Evolutionary conservation across 2,888 invertebrate species (phyloP).

Genomic region (Notodonta ziczac): DNA sequence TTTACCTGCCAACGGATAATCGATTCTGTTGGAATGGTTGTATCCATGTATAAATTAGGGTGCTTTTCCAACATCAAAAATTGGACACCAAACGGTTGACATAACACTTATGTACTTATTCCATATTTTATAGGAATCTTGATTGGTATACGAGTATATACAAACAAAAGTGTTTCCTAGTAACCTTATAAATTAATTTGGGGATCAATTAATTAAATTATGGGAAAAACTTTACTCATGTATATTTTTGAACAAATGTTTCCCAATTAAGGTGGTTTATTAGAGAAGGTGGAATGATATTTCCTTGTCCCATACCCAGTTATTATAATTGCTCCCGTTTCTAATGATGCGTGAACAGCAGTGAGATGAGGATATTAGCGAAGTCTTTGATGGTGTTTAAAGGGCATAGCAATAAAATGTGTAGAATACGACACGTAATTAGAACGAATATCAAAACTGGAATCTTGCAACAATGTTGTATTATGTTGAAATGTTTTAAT

Average conservation of each 20-base stretch:
- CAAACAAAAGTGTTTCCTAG: too few relatives aligned
- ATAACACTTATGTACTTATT: too few relatives aligned
- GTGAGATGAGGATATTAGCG: not conserved
- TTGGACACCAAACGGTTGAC: too few relatives aligned
- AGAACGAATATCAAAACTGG: not conserved
- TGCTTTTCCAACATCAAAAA: too few relatives aligned
- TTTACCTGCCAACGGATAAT: not conserved
- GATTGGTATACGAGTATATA: too few relatives aligned
- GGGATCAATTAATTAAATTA: too few relatives aligned
- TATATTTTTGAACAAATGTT: too few relatives aligned
- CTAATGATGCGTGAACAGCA: not conserved
- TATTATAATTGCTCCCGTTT: not conserved
- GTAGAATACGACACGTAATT: not conserved
- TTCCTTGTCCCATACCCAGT: not conserved
- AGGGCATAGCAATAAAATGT: not conserved
- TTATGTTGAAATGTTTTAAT: not conserved
- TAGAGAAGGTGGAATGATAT: not conserved
- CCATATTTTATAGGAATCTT: too few relatives aligned
- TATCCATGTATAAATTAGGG: too few relatives aligned
- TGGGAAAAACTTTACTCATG: too few relatives aligned
- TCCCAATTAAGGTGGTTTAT: not conserved
- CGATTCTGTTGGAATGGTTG: too few relatives aligned
- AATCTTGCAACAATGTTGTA: not conserved
- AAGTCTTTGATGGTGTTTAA: not conserved
- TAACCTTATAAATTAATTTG: too few relatives aligned